These are phyloP conservation scores for Pollimyrus isidori DNA, from an alignment of 2,113 vertebrate species.

Conservation along the genomic window DNA sequence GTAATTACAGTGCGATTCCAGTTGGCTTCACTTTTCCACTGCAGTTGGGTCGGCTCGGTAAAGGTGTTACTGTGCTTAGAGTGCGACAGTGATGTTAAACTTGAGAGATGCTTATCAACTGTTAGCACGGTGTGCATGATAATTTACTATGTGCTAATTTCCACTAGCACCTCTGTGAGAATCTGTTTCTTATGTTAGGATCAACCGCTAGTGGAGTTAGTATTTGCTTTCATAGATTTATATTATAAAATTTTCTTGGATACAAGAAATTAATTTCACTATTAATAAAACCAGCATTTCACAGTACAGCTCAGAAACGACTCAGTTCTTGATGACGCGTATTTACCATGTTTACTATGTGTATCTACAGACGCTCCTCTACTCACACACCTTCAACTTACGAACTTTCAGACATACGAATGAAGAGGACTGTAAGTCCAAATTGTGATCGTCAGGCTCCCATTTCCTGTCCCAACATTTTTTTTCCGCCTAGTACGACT, in stretches of 20 bases:
- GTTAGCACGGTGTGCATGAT: background rate
- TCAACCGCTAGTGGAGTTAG: background rate
- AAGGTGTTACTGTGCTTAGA: background rate
- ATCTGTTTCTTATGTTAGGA: background rate
- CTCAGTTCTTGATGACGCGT: background rate
- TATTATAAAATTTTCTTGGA: background rate
- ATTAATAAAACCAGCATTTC: no score
- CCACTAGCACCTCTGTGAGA: background rate
- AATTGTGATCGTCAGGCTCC: no score
- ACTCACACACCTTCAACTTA: no score
- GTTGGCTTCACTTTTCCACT: background rate
- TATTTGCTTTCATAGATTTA: background rate
- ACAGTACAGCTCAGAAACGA: no score
- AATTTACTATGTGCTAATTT: background rate
- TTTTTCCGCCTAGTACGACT: no score
- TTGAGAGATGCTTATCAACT: background rate
- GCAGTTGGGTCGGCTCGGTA: background rate
- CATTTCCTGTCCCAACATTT: no score
- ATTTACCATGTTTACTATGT: background rate
- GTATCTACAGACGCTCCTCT: background rate
- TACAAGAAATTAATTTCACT: no score
- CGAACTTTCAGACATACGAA: no score
- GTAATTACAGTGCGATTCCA: background rate
- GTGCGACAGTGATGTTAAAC: background rate
- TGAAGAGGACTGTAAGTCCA: no score